phyloP scores from a whole-genome alignment of 2,888 invertebrate genomes.

The Branchipolynoe longqiensis region DNA sequence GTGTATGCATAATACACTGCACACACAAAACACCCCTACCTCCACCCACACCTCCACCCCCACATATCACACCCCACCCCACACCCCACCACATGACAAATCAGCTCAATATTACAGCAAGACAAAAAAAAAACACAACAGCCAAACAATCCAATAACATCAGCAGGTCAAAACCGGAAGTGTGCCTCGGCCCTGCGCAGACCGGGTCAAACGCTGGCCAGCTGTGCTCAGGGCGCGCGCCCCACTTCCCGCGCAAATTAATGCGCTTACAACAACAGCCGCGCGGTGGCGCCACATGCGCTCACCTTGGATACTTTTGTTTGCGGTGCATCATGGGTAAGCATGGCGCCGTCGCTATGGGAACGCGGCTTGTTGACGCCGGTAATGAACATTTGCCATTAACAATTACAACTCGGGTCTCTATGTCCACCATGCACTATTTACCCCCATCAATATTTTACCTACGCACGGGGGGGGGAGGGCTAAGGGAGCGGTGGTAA shows the following conservation, averaged over 20 bases:
- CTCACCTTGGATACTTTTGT: constrained; percentile 49
- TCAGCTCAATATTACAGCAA: too few relatives aligned
- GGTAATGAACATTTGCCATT: constrained; percentile 46
- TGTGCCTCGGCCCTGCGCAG: constrained; percentile 1
- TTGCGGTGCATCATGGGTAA: constrained; percentile 40
- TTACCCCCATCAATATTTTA: constrained; percentile 47
- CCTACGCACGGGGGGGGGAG: background rate
- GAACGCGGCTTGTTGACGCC: constrained; percentile 22
- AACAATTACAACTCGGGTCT: constrained; percentile 48
- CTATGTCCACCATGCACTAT: constrained; percentile 34
- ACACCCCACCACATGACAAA: background rate
- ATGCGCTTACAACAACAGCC: constrained; percentile 26
- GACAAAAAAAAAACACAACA: too few relatives aligned
- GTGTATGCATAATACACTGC: too few relatives aligned
- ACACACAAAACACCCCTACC: too few relatives aligned
- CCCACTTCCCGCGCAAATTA: constrained; percentile 37
- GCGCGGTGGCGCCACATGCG: constrained; percentile 18
- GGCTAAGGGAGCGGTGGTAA: background rate
- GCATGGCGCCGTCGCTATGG: constrained; percentile 1
- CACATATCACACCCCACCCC: background rate
- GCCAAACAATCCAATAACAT: background rate
- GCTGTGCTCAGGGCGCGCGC: background rate
- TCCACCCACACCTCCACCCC: background rate
- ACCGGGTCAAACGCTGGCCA: background rate
- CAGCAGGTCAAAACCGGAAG: constrained; percentile 10